Evolutionary conservation across 2,797 vertebrate genomes (phyloP).

Genomic region (Lemur catta): DNA sequence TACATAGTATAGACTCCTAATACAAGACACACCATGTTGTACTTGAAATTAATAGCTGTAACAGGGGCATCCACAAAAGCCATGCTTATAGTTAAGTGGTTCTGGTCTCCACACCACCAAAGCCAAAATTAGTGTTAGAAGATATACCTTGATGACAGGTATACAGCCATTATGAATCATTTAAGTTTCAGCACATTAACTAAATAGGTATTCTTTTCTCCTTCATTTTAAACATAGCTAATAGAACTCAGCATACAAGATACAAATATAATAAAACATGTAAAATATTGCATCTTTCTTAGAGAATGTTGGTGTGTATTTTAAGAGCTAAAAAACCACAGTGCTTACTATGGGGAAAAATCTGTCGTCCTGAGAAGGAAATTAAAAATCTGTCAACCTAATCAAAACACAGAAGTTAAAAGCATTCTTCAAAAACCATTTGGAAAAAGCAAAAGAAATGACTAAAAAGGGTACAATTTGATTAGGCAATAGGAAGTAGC

Average conservation of each 20-base stretch:
- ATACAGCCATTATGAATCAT: constrained; percentile 49
- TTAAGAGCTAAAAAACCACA: constrained; percentile 66
- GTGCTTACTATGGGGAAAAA: constrained; percentile 31
- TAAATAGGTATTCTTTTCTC: constrained; percentile 25
- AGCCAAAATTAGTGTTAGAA: neutral
- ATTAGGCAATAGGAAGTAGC: constrained; percentile 18
- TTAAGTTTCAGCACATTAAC: constrained; percentile 41
- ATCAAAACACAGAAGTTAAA: constrained; percentile 52
- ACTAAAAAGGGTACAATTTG: constrained; percentile 41
- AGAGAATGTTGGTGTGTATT: constrained; percentile 5
- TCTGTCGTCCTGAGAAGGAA: neutral
- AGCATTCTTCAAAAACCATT: constrained; percentile 31
- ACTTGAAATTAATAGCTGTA: constrained; percentile 10
- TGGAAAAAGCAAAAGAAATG: constrained; percentile 36
- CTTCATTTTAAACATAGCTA: constrained; percentile 56
- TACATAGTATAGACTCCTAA: neutral
- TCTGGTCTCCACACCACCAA: neutral
- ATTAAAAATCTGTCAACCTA: constrained; percentile 35
- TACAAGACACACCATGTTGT: neutral
- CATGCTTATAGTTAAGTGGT: neutral
- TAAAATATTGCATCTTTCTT: constrained; percentile 50
- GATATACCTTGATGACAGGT: constrained; percentile 47
- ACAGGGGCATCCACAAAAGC: constrained; percentile 36
- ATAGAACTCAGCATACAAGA: constrained; percentile 45
- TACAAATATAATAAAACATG: constrained; percentile 50